A percentile compares a stretch with the other conserved stretches of the same genome.
Conservation (phyloP, 2,113 vertebrate genomes). For the Callorhinus ursinus region DNA sequence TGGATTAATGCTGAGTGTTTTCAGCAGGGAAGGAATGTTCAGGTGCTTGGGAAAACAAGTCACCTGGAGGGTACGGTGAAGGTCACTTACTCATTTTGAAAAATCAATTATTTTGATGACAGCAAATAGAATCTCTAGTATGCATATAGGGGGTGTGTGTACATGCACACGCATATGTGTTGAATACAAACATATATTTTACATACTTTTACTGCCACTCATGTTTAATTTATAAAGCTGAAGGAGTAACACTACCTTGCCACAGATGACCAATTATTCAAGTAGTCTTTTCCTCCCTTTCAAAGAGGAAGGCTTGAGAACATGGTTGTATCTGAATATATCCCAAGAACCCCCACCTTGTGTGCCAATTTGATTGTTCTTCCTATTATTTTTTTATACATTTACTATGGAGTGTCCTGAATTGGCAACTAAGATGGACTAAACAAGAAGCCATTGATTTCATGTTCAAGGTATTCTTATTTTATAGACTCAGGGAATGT, state of each 20-base stretch:
- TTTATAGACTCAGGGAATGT: conserved; percentile 1
- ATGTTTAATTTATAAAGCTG: conserved; percentile 74
- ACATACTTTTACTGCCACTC: conserved; percentile 22
- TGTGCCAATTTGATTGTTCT: background rate
- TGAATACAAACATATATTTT: background rate
- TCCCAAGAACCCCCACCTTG: background rate
- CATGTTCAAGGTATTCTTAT: conserved; percentile 20
- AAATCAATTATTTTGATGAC: conserved; percentile 47
- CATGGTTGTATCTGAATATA: background rate
- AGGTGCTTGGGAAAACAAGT: conserved; percentile 55
- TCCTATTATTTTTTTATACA: background rate
- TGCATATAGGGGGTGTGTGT: background rate
- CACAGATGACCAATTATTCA: background rate
- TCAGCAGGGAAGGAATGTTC: conserved; percentile 50
- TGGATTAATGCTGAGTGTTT: conserved; percentile 54
- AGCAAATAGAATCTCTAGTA: background rate
- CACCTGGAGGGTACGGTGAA: conserved; percentile 40
- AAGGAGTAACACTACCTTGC: background rate
- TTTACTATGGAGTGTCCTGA: conserved; percentile 6
- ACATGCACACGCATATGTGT: background rate
- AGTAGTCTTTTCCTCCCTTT: background rate
- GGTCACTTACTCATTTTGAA: conserved; percentile 51
- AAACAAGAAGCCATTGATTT: conserved; percentile 44
- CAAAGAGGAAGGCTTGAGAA: background rate
- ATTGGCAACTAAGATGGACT: background rate